Percentiles rank a stretch among this genome's conserved stretches.
Conservation (phyloP, 2,113 vertebrate species). For the Zosterops hypoxanthus region DNA sequence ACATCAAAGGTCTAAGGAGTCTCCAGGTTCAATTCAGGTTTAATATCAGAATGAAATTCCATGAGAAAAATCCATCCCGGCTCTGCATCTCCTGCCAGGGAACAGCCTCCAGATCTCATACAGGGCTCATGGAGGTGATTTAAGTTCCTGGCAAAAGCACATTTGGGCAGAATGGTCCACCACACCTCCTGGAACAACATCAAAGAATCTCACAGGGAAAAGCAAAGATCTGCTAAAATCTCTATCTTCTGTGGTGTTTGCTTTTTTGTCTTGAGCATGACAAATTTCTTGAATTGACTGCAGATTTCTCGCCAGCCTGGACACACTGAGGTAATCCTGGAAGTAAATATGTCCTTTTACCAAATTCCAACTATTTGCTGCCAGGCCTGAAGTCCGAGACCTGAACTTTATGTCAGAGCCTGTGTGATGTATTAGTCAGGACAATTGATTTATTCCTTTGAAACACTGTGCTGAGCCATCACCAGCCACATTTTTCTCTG, state of each 20-base stretch:
- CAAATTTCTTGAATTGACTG: background rate
- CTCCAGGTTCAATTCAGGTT: background rate
- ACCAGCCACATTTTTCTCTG: background rate
- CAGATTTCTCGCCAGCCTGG: background rate
- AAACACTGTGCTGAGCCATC: background rate
- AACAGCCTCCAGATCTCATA: background rate
- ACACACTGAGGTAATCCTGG: background rate
- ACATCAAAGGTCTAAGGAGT: background rate
- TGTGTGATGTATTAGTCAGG: conserved; percentile 5
- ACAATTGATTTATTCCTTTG: conserved; percentile 14
- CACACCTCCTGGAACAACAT: background rate
- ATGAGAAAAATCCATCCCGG: background rate
- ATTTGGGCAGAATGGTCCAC: background rate
- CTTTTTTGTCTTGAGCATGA: background rate
- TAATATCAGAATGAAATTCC: background rate
- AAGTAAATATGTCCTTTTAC: background rate
- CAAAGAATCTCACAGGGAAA: background rate
- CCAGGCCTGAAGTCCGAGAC: background rate
- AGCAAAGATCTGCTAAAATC: background rate
- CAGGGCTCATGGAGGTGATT: background rate
- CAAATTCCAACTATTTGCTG: background rate
- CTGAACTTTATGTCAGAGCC: background rate
- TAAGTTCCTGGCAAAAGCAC: background rate
- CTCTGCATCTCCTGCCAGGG: background rate
- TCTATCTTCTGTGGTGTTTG: background rate